These are phyloP conservation scores for Meteorus colon DNA, from an alignment of 2,888 invertebrate genomes.

Conservation along the genomic window DNA sequence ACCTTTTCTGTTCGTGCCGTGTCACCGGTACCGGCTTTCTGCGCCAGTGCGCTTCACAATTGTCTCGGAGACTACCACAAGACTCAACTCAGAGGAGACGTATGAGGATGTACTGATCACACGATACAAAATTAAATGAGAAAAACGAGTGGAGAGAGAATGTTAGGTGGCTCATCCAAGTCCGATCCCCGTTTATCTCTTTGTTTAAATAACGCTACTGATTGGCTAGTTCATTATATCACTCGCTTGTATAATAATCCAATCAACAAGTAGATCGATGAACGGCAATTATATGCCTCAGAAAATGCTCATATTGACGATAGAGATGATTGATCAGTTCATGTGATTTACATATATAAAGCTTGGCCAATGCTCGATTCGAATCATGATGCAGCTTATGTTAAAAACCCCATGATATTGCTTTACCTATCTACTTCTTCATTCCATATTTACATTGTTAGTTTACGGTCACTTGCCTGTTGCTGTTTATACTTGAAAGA, in stretches of 20 bases:
- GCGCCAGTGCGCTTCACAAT: constrained; percentile 17
- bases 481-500: too few species aligned
- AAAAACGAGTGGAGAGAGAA: neutral
- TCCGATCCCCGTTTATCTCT: constrained; percentile 8
- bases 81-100: neutral
- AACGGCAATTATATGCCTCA: neutral
- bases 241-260: neutral
- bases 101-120: neutral
- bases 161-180: neutral
- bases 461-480: too few species aligned
- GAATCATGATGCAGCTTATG: too few species aligned
- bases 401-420: too few species aligned
- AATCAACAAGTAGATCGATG: neutral
- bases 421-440: too few species aligned
- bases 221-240: neutral
- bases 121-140: neutral
- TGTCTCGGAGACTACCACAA: neutral
- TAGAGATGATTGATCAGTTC: neutral
- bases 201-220: neutral
- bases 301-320: neutral
- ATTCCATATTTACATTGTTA: too few species aligned
- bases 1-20: constrained; percentile 4
- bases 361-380: too few species aligned
- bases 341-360: too few species aligned
- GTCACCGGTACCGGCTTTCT: constrained; percentile 41